Base-by-base conservation (phyloP, 2,888 invertebrate genomes). In the Autographa gamma region DNA sequence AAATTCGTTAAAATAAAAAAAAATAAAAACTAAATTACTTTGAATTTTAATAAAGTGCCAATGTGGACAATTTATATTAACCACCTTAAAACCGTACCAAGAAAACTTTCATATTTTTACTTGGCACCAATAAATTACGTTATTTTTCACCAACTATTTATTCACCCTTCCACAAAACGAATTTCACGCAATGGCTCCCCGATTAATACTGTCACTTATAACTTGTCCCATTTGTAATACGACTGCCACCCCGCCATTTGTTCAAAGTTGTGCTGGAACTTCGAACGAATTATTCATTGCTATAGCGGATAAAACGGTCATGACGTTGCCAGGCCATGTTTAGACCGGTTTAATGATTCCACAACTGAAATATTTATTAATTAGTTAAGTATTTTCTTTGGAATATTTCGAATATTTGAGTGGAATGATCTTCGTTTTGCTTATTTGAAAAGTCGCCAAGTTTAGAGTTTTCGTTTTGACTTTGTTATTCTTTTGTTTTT, bases 201-300 rank as follows among this genome's bases (percentile, higher is more conserved):
- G 68, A 77, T 80, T 80, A 77, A 76, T 77, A 73, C 60, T 73
- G 73, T 80, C 81, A 80, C 82, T 85, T 83, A 80, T 84, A 66
- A 80, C 87, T 87, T 87, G 77, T 63, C 76, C 85, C 88, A 75
- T 66, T 74, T 76, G 76, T 75, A 78, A 82, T 79, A 78, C 79
- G 78, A 82, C 80, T 86, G 85, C 86, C 83, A 90, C 91, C 90
- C 80, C 85, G 86, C 90, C 90, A 92, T 93, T 93, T 93, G 91
- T 93, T 88, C 88, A 91, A 92, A 93, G 88, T 93, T 92, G 86
- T 81, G 82, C 89, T 80, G 82, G 86, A 93, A 93, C 89, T 93
- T 91, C 88, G 88, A 85, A 86, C 89, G 87, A 92, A 93, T 93
- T 93, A 93, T 93, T 93, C 93, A 93, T 92, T 88, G 90, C 90